A percentile compares a stretch with the other conserved stretches of the same genome.
These are phyloP conservation scores for Hydrolagus affinis DNA, from an alignment of 2,113 vertebrate species.

Conservation along the genomic window DNA sequence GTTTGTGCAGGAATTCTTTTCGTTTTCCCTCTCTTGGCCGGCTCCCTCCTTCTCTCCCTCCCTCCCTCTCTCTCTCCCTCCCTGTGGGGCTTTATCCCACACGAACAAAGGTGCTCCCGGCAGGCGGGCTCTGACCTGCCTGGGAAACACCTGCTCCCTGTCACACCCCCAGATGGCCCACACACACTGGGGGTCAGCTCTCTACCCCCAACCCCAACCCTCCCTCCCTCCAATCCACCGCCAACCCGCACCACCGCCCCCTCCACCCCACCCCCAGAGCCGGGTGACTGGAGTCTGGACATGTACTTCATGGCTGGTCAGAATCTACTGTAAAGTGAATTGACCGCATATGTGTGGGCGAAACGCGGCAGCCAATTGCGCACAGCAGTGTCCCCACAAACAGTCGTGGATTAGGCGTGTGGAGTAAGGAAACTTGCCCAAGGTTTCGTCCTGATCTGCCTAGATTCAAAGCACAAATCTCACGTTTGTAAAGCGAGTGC, in stretches of 20 bases:
- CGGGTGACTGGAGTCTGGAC: too few species aligned
- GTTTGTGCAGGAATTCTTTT: constrained; percentile 40
- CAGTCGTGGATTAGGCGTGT: too few species aligned
- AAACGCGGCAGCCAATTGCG: too few species aligned
- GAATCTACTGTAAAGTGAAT: too few species aligned
- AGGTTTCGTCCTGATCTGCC: too few species aligned
- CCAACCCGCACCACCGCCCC: constrained; percentile 38
- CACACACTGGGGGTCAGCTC: constrained; percentile 48
- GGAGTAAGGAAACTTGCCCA: too few species aligned
- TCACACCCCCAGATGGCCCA: constrained; percentile 35
- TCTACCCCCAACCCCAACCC: constrained; percentile 39
- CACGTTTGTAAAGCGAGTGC: too few species aligned
- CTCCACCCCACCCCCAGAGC: not conserved
- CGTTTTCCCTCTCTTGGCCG: too few species aligned
- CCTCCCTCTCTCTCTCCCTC: constrained; percentile 39
- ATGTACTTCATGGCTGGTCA: too few species aligned
- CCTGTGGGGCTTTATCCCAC: constrained; percentile 39
- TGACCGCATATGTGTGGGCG: too few species aligned
- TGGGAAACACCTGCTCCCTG: constrained; percentile 52
- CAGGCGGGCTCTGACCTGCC: constrained; percentile 48
- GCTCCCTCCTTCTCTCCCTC: constrained; percentile 40
- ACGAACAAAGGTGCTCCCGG: constrained; percentile 46
- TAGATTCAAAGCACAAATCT: too few species aligned
- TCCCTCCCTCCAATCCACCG: constrained; percentile 47
- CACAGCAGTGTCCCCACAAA: too few species aligned